These are phyloP conservation scores for Ictalurus furcatus DNA, from an alignment of 2,113 vertebrate species.

Conservation along the genomic window DNA sequence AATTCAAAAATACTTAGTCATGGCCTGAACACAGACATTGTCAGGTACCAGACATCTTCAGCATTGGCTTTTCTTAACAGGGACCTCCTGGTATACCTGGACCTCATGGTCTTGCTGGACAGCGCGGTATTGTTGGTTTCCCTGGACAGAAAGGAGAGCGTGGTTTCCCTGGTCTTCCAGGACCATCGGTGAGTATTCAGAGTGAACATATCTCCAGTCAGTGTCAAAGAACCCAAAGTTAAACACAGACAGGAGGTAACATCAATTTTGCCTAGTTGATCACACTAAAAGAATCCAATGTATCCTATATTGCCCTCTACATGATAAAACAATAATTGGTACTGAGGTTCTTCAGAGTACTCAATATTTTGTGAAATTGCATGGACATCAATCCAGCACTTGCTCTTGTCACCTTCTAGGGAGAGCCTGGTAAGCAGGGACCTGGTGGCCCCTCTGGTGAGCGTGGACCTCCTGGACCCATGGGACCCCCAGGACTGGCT, in stretches of 20 bases:
- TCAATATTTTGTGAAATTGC: conserved; percentile 10
- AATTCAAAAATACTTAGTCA: not conserved
- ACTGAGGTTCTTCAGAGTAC: not conserved
- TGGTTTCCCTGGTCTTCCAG: conserved; percentile 89
- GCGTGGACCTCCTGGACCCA: conserved; percentile 91
- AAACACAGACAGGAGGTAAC: not conserved
- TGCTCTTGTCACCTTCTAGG: conserved; percentile 68
- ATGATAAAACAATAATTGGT: not conserved
- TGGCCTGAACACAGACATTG: not conserved
- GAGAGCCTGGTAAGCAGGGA: conserved; percentile 90
- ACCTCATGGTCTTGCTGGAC: conserved; percentile 87
- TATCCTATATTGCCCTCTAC: not conserved
- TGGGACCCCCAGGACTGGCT: conserved; percentile 87
- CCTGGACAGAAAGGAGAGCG: conserved; percentile 92
- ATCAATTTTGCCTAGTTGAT: not conserved
- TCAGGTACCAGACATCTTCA: not conserved
- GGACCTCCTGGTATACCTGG: conserved; percentile 85
- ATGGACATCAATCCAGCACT: conserved; percentile 1
- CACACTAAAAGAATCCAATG: not conserved
- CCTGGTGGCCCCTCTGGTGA: conserved; percentile 83
- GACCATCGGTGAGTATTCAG: conserved; percentile 80
- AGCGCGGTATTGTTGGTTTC: conserved; percentile 91
- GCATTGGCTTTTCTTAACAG: conserved; percentile 64
- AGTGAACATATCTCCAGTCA: not conserved
- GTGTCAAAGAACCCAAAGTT: not conserved